Percentiles rank a stretch among this genome's conserved stretches.
phyloP scores from a whole-genome alignment of 2,888 invertebrate genomes.

The Brachypterus glaber region DNA sequence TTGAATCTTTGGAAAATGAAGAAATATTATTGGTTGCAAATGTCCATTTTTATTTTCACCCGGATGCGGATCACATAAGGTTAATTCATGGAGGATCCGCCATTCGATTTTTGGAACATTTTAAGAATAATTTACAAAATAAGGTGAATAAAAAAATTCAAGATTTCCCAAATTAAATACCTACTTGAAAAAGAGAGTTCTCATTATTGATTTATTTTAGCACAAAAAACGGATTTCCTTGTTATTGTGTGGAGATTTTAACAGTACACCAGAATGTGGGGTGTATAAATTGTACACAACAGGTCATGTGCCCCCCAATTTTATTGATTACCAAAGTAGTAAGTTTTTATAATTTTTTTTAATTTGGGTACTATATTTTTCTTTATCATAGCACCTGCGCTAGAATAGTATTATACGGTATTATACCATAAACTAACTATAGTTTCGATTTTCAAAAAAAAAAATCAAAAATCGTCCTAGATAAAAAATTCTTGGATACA shows the following conservation, averaged over 20 bases:
- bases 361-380: too few relatives aligned
- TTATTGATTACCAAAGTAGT: conserved; percentile 73
- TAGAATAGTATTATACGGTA: too few relatives aligned
- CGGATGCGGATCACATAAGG: conserved; percentile 82
- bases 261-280: conserved; percentile 78
- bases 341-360: too few relatives aligned
- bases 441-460: too few relatives aligned
- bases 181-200: neutral
- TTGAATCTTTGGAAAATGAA: conserved; percentile 45
- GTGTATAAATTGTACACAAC: conserved; percentile 72
- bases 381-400: too few relatives aligned
- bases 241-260: conserved; percentile 88
- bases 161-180: too few relatives aligned
- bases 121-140: conserved; percentile 41
- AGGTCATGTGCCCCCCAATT: conserved; percentile 53
- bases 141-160: conserved; percentile 32
- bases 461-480: too few relatives aligned
- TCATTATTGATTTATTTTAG: conserved; percentile 11
- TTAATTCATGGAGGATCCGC: conserved; percentile 72
- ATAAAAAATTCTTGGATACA: too few relatives aligned
- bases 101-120: conserved; percentile 57
- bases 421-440: too few relatives aligned
- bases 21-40: conserved; percentile 62
- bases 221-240: conserved; percentile 41
- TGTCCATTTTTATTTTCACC: conserved; percentile 90